phyloP scores from a whole-genome alignment of 1,140 invertebrate species.

The Dreissena rostriformis region DNA sequence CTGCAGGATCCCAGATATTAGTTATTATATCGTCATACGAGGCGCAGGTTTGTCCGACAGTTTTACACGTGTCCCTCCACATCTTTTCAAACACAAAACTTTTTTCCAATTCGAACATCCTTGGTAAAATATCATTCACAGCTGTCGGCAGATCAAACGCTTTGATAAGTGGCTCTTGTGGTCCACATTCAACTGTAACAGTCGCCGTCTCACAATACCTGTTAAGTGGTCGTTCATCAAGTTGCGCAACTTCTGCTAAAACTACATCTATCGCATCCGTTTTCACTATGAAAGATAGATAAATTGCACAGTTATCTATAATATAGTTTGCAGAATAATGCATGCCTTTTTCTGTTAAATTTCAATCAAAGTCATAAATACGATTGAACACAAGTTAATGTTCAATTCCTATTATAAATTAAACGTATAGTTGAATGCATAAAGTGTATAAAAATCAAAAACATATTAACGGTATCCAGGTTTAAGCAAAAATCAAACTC shows the following conservation, averaged over 20 bases:
- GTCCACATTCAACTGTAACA: neutral
- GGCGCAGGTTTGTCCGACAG: neutral
- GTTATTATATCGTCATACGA: neutral
- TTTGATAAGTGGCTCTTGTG: neutral
- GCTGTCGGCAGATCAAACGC: neutral
- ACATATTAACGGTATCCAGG: no score
- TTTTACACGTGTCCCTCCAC: neutral
- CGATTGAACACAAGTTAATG: no score
- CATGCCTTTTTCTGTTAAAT: no score
- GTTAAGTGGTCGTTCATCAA: neutral
- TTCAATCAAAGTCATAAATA: no score
- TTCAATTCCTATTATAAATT: no score
- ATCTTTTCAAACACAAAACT: constrained; percentile 24
- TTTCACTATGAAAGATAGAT: neutral
- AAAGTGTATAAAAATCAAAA: no score
- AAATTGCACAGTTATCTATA: no score
- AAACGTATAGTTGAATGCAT: no score
- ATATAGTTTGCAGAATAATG: no score
- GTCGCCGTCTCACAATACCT: neutral
- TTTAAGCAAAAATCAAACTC: no score
- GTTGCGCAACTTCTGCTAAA: neutral
- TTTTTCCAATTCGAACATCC: neutral
- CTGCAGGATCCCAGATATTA: constrained; percentile 13
- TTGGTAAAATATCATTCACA: neutral
- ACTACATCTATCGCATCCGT: neutral